These are phyloP conservation scores for Hylia prasina DNA, from an alignment of 2,113 vertebrate genomes.

Conservation along the genomic window DNA sequence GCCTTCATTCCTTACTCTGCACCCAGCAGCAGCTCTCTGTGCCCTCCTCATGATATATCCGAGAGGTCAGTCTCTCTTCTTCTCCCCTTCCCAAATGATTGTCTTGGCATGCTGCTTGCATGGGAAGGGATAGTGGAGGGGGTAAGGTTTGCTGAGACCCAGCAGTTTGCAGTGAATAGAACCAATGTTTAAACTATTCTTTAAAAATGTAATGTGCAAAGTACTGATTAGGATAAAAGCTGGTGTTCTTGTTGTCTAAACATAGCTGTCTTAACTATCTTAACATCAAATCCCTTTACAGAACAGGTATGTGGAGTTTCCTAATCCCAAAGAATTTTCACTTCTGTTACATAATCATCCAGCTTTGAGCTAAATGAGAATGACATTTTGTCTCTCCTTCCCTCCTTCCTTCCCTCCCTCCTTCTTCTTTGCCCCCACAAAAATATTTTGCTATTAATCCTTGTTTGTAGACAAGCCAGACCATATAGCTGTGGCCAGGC, in stretches of 20 bases:
- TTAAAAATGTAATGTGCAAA: not conserved
- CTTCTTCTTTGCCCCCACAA: not conserved
- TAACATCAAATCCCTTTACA: not conserved
- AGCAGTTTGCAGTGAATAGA: not conserved
- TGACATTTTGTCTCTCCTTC: not conserved
- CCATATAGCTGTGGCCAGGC: not conserved
- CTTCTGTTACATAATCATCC: not conserved
- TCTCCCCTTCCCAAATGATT: not conserved
- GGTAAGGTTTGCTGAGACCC: not conserved
- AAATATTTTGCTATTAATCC: not conserved
- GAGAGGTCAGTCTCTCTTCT: not conserved
- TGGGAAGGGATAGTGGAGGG: not conserved
- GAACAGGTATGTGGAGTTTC: not conserved
- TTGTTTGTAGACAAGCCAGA: not conserved
- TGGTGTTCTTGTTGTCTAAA: not conserved
- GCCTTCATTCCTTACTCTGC: not conserved
- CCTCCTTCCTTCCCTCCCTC: not conserved
- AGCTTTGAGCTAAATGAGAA: not conserved
- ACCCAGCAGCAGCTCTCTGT: not conserved
- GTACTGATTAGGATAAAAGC: not conserved
- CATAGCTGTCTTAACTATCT: not conserved
- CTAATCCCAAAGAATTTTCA: not conserved
- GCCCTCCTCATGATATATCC: not conserved
- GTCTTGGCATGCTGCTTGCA: not conserved
- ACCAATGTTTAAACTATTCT: not conserved